phyloP scores from a whole-genome alignment of 37 sponge, comb jelly and placozoan species.

The Chondrosia reniformis region DNA sequence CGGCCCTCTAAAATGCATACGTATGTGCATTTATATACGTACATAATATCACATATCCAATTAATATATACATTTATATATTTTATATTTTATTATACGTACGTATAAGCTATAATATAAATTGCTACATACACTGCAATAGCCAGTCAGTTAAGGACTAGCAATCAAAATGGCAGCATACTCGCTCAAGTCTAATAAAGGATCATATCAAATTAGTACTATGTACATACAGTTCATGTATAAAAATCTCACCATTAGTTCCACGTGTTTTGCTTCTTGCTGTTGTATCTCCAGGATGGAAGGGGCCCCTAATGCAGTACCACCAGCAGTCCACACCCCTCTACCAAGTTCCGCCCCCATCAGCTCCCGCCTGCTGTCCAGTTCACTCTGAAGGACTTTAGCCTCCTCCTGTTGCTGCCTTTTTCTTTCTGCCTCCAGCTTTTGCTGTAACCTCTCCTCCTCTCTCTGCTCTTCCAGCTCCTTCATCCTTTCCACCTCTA shows the following conservation, averaged over 20 bases:
- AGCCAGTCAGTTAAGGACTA: no score
- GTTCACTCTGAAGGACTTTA: no score
- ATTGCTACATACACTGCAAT: no score
- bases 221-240: no score
- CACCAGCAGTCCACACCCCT: not conserved
- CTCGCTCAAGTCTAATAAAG: no score
- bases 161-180: no score
- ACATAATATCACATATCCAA: not conserved
- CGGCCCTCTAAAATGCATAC: no score
- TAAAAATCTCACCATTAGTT: slow-evolving; percentile 1
- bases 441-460: slow-evolving; percentile 15
- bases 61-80: no score
- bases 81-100: no score
- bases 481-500: not conserved
- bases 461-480: slow-evolving; percentile 14
- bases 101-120: no score
- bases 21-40: slow-evolving; percentile 1
- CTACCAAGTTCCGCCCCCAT: not conserved
- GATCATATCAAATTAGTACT: no score
- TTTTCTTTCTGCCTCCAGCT: slow-evolving; percentile 6
- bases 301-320: not conserved
- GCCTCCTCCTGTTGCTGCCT: not conserved
- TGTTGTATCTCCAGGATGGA: slow-evolving; percentile 70
- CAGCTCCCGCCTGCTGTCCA: not conserved
- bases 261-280: slow-evolving; percentile 36